These are phyloP conservation scores for Ectropis grisescens DNA, from an alignment of 1,140 invertebrate genomes.

Conservation along the genomic window DNA sequence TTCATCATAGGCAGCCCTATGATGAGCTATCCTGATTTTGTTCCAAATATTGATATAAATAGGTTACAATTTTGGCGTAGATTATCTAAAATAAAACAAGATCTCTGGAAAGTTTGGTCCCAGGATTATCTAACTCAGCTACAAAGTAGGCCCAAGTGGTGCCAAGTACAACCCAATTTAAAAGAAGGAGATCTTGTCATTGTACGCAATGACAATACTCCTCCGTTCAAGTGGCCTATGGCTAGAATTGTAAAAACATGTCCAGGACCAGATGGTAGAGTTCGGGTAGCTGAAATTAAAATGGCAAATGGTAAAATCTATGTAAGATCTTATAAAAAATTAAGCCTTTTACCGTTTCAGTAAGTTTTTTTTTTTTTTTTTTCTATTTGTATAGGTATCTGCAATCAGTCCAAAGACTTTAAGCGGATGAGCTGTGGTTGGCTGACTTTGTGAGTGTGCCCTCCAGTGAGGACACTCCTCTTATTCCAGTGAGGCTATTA, in stretches of 20 bases:
- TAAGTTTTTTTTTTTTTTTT: too few species aligned
- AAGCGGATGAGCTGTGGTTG: too few species aligned
- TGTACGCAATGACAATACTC: conserved; percentile 5
- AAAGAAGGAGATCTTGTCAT: conserved; percentile 17
- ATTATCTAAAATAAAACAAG: conserved; percentile 14
- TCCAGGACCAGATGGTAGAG: conserved; percentile 8
- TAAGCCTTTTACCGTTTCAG: too few species aligned
- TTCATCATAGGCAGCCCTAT: conserved; percentile 1
- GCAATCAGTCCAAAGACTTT: too few species aligned
- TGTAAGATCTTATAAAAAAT: too few species aligned
- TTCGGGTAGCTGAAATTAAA: conserved; percentile 7
- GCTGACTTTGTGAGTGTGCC: too few species aligned
- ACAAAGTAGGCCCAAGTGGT: conserved; percentile 17
- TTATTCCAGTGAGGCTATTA: too few species aligned
- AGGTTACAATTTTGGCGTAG: conserved; percentile 13
- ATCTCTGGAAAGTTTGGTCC: conserved; percentile 16
- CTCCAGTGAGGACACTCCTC: too few species aligned
- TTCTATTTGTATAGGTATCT: too few species aligned
- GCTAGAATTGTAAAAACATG: conserved; percentile 10
- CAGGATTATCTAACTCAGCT: conserved; percentile 15
- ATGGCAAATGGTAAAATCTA: too few species aligned
- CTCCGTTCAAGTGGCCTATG: conserved; percentile 15
- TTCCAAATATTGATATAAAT: too few species aligned
- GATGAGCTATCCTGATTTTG: not conserved
- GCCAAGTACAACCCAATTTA: conserved; percentile 8